Conservation (phyloP, 2,113 vertebrate genomes). For the Arenaria interpres region DNA sequence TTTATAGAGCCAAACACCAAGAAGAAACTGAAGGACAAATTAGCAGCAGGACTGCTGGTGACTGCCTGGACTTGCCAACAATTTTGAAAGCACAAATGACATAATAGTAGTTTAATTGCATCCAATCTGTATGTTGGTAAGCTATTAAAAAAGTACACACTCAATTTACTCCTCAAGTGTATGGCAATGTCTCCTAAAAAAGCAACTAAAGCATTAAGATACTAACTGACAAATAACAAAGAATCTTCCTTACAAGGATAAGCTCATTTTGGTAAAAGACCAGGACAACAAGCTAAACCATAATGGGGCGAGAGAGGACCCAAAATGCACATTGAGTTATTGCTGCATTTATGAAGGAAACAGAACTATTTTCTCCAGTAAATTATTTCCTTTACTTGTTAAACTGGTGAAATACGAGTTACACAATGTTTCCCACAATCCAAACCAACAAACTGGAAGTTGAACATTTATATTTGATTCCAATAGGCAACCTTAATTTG, state of each 20-base stretch:
- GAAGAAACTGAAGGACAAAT: not conserved
- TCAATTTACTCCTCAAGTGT: not conserved
- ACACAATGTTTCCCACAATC: not conserved
- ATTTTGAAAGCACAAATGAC: not conserved
- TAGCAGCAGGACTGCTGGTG: not conserved
- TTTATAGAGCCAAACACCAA: not conserved
- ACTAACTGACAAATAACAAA: not conserved
- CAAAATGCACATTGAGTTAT: not conserved
- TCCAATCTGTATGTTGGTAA: not conserved
- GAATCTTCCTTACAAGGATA: not conserved
- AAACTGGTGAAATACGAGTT: not conserved
- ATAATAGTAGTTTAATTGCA: not conserved
- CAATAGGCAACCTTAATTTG: not conserved
- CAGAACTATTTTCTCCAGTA: not conserved
- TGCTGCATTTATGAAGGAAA: not conserved
- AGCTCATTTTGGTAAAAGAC: not conserved
- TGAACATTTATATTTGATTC: not conserved
- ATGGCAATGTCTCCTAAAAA: not conserved
- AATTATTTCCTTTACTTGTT: not conserved
- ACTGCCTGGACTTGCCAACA: not conserved
- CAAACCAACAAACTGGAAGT: not conserved
- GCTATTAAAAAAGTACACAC: not conserved
- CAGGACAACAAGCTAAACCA: not conserved
- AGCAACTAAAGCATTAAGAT: not conserved
- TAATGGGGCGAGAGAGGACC: not conserved